Evolutionary conservation across 2,888 invertebrate genomes (phyloP).

Genomic region (Orthonevra nobilis): DNA sequence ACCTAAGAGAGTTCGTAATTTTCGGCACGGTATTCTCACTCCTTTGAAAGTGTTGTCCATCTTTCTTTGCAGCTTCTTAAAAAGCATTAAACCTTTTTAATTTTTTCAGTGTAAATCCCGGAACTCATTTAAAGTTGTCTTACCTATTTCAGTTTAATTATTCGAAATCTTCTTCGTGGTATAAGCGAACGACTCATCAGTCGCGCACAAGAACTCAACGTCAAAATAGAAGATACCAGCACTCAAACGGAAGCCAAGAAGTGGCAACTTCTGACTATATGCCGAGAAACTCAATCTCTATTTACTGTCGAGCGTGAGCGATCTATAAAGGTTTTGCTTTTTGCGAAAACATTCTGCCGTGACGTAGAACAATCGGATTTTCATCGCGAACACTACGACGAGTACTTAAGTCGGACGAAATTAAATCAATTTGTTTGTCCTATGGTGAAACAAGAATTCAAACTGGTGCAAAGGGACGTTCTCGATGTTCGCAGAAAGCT

Average conservation of each 20-base stretch:
- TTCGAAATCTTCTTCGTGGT: conserved; percentile 80
- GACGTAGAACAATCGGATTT: conserved; percentile 83
- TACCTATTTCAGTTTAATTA: conserved; percentile 78
- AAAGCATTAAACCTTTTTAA: no score
- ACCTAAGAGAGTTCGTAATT: no score
- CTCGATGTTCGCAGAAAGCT: conserved; percentile 79
- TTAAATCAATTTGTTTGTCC: conserved; percentile 81
- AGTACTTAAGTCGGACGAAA: conserved; percentile 76
- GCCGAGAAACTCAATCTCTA: conserved; percentile 89
- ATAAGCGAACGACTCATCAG: conserved; percentile 81
- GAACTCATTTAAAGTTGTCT: no score
- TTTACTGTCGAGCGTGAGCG: conserved; percentile 90
- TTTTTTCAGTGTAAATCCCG: no score
- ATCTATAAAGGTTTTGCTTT: conserved; percentile 88
- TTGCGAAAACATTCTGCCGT: conserved; percentile 88
- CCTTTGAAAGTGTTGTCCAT: no score
- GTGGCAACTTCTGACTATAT: conserved; percentile 81
- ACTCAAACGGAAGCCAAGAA: conserved; percentile 77
- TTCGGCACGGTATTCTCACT: no score
- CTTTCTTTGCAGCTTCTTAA: no score
- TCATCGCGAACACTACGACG: conserved; percentile 79
- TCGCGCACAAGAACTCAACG: conserved; percentile 80
- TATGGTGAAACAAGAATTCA: conserved; percentile 84
- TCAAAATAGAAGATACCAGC: conserved; percentile 76
- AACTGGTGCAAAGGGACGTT: conserved; percentile 81